Conservation (phyloP, 1,140 invertebrate species). For the Plutomurus gul region DNA sequence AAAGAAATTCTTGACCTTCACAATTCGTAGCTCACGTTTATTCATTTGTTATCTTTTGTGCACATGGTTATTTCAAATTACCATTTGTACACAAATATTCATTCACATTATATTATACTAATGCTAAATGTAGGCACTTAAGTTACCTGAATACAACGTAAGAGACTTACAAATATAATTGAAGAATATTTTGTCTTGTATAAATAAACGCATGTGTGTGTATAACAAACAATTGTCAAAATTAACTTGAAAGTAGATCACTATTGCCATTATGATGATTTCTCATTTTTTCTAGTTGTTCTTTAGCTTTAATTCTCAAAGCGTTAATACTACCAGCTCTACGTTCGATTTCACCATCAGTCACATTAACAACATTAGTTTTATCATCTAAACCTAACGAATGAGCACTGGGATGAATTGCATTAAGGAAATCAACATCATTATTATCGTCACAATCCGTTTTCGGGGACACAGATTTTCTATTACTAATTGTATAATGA, state of each 20-base stretch:
- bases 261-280: background rate
- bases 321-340: slow-evolving; percentile 87
- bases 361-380: slow-evolving; percentile 9
- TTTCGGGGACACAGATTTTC: slow-evolving; percentile 21
- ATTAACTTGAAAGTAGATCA: background rate
- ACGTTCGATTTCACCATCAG: slow-evolving; percentile 68
- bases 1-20: too few species aligned
- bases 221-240: background rate
- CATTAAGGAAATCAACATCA: background rate
- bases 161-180: too few species aligned
- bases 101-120: too few species aligned
- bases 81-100: too few species aligned
- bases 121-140: too few species aligned
- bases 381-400: background rate
- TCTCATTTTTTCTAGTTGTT: slow-evolving; percentile 69
- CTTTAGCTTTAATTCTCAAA: slow-evolving; percentile 83
- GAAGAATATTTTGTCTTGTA: too few species aligned
- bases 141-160: too few species aligned
- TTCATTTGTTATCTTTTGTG: too few species aligned
- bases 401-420: slow-evolving; percentile 11
- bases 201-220: background rate
- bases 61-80: too few species aligned
- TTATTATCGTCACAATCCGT: background rate
- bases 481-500: background rate
- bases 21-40: too few species aligned